Base-by-base conservation (phyloP, 2,113 vertebrate species). In the Callithrix jacchus region DNA sequence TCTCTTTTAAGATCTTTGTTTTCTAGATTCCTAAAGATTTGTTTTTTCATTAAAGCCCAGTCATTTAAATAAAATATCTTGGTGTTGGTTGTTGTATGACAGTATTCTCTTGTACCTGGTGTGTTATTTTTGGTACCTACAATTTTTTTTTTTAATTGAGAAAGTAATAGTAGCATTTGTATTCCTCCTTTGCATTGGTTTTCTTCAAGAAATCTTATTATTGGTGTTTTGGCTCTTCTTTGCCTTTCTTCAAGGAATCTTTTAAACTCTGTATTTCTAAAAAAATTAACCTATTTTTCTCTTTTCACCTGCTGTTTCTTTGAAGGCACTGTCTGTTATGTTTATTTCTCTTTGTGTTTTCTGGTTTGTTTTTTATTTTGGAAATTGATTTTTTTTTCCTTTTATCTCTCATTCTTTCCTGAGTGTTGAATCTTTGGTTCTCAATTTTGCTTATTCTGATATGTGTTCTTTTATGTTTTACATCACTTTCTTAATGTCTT, bases 331-430 rank as follows among this genome's bases (percentile, higher is more conserved):
- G 6, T 81, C 45, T 66, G 2, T 85, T 90, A 32, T 58, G 13
- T 89, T 95, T 77, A 83, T 95, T 84, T 89, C 12, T 94, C n/a
- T 89, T 58, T 93, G 16, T 85, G 49, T 73, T 81, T 86, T 89
- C 35, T 89, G 79, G 40, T 89, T 92, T 52, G 20, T 27, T 93
- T 20, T 90, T 87, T 18, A 87, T 87, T 93, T 82, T n/a, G 74
- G 18, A 86, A 76, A 40, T 81, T 81, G 13, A 70, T 35, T 74
- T 85, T 79, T 79, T 64, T 30, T 23, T 20, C 8, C 16, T n/a
- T 83, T 45, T 73, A 56, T 58, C 89, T 45, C 18, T 52, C 21
- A 56, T 40, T 93, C 32, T 77, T 64, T 23, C 17, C 21, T 83
- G n/a, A 52, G n/a, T 56, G 49, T 86, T 93, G 1, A 76, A 80